Conservation (phyloP, 2,888 invertebrate genomes). For the Aleiodes testaceus region DNA sequence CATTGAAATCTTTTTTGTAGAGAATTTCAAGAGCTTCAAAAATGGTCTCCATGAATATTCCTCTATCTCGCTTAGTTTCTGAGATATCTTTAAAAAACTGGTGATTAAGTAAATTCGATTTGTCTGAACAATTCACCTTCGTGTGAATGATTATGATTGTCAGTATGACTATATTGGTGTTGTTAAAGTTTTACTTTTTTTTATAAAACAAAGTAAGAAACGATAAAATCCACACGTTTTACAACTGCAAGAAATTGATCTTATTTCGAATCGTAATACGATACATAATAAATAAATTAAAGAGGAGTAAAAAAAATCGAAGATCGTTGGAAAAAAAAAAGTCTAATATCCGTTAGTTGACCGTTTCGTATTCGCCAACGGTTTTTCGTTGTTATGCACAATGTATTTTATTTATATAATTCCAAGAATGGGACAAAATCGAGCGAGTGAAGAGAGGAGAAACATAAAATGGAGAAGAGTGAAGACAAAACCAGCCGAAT, state of each 20-base stretch:
- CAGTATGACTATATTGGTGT: no score
- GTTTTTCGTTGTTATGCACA: constrained; percentile 20
- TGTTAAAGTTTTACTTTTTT: no score
- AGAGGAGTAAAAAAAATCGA: not conserved
- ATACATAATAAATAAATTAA: constrained; percentile 15
- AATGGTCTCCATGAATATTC: no score
- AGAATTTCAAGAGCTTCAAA: no score
- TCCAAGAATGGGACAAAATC: constrained; percentile 14
- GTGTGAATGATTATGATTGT: no score
- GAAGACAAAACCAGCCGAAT: constrained; percentile 28
- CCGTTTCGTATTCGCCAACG: constrained; percentile 17
- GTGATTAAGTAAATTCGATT: no score
- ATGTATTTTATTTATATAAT: constrained; percentile 22
- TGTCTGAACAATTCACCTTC: no score
- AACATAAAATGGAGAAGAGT: constrained; percentile 3
- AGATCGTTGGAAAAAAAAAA: not conserved
- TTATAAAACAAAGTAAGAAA: not conserved
- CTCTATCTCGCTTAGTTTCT: no score
- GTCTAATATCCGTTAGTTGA: constrained; percentile 22
- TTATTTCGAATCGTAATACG: constrained; percentile 18
- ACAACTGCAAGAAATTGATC: constrained; percentile 1
- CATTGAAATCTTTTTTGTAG: no score
- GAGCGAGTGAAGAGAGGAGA: constrained; percentile 23
- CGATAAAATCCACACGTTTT: constrained; percentile 15
- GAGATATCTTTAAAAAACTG: no score